Evolutionary conservation across 2,113 vertebrate species (phyloP).

Genomic region (Caranx ignobilis): DNA sequence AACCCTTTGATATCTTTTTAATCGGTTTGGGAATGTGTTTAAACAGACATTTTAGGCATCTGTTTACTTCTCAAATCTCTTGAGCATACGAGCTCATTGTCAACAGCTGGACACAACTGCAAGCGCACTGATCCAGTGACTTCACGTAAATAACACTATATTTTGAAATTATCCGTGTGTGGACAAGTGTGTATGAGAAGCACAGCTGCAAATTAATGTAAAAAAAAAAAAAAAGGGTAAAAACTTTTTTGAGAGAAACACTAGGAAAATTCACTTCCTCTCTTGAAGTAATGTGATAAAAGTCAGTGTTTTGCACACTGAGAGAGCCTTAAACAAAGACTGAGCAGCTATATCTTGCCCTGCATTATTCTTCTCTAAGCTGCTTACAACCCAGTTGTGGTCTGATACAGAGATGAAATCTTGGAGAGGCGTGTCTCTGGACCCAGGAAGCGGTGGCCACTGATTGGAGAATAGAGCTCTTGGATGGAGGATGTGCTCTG

Average conservation of each 20-base stretch:
- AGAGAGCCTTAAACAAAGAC: constrained; percentile 63
- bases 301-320: constrained; percentile 7
- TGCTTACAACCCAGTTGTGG: constrained; percentile 76
- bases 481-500: constrained; percentile 77
- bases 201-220: neutral
- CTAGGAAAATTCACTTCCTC: neutral
- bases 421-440: constrained; percentile 79
- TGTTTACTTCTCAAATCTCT: constrained; percentile 71
- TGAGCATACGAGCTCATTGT: constrained; percentile 64
- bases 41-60: constrained; percentile 68
- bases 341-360: constrained; percentile 63
- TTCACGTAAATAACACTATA: constrained; percentile 34
- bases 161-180: constrained; percentile 32
- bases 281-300: constrained; percentile 26
- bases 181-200: neutral
- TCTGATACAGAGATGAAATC: constrained; percentile 76
- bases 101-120: constrained; percentile 72
- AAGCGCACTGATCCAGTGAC: constrained; percentile 51
- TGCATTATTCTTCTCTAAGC: constrained; percentile 73
- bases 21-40: constrained; percentile 73
- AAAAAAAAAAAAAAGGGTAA: too few relatives aligned
- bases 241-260: constrained; percentile 3
- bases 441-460: constrained; percentile 75
- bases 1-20: constrained; percentile 72
- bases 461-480: constrained; percentile 80